These are phyloP conservation scores for Eudasyphora cyanicolor DNA, from an alignment of 2,888 invertebrate genomes.

Conservation along the genomic window DNA sequence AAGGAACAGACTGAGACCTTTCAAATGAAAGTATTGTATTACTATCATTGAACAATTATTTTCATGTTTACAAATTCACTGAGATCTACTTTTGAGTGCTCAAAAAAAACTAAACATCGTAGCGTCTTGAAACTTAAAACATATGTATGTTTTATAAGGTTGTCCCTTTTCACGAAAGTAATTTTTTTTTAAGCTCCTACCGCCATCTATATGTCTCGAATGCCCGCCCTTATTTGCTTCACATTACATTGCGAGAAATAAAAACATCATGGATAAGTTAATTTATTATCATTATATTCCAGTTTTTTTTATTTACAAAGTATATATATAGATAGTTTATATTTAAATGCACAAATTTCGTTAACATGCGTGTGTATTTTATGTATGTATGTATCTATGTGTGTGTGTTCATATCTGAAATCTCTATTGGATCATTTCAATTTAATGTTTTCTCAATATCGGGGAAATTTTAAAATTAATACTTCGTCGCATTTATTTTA, in stretches of 20 bases:
- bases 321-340: conserved; percentile 56
- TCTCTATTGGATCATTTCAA: not conserved
- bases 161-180: too few species aligned
- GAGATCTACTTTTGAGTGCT: too few species aligned
- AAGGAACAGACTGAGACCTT: too few species aligned
- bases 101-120: too few species aligned
- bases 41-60: too few species aligned
- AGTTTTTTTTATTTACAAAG: conserved; percentile 26
- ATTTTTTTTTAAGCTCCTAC: too few species aligned
- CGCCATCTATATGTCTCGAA: too few species aligned
- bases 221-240: too few species aligned
- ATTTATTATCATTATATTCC: conserved; percentile 67
- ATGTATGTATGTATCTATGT: conserved; percentile 36
- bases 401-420: conserved; percentile 2
- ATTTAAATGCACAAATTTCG: conserved; percentile 71
- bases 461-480: conserved; percentile 50
- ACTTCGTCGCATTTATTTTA: conserved; percentile 62
- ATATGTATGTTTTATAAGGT: too few species aligned
- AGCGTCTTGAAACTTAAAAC: too few species aligned
- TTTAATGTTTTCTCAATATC: not conserved
- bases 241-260: not conserved
- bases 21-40: too few species aligned
- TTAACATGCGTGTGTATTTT: conserved; percentile 28
- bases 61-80: too few species aligned
- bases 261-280: not conserved